A percentile compares a stretch with the other conserved stretches of the same genome.
These are phyloP conservation scores for Mormyrus hasselquistii DNA, from an alignment of 2,797 vertebrate species.

Conservation along the genomic window DNA sequence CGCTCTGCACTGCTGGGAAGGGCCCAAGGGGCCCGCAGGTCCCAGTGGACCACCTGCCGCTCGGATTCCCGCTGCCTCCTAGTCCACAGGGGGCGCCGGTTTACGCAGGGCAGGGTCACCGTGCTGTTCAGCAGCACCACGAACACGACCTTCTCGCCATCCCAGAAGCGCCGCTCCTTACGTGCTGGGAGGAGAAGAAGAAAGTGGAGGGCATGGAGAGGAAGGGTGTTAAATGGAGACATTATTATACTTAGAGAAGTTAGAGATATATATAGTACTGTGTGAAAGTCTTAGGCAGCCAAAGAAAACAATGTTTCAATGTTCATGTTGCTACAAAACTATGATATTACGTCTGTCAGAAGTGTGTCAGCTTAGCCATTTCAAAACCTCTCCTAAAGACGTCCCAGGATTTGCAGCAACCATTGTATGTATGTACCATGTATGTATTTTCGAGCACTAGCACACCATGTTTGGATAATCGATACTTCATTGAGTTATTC, in stretches of 20 bases:
- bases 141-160: conserved; percentile 78
- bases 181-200: conserved; percentile 51
- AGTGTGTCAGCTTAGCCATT: neutral
- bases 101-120: conserved; percentile 76
- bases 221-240: neutral
- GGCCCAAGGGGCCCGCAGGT: conserved; percentile 84
- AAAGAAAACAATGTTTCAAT: neutral
- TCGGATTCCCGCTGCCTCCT: conserved; percentile 80
- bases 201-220: neutral
- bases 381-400: neutral
- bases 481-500: neutral
- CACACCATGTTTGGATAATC: neutral
- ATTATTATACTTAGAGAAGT: neutral
- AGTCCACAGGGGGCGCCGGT: conserved; percentile 77
- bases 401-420: neutral
- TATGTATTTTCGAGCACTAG: neutral
- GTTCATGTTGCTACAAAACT: neutral
- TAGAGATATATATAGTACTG: neutral
- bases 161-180: conserved; percentile 71
- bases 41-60: conserved; percentile 95
- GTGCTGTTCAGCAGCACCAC: conserved; percentile 69
- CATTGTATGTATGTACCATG: neutral
- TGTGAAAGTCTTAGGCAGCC: neutral
- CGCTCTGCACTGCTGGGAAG: conserved; percentile 82
- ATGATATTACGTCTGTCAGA: neutral